Evolutionary conservation across 1,140 invertebrate species (phyloP).

Genomic region (Aphelenchoides fujianensis): DNA sequence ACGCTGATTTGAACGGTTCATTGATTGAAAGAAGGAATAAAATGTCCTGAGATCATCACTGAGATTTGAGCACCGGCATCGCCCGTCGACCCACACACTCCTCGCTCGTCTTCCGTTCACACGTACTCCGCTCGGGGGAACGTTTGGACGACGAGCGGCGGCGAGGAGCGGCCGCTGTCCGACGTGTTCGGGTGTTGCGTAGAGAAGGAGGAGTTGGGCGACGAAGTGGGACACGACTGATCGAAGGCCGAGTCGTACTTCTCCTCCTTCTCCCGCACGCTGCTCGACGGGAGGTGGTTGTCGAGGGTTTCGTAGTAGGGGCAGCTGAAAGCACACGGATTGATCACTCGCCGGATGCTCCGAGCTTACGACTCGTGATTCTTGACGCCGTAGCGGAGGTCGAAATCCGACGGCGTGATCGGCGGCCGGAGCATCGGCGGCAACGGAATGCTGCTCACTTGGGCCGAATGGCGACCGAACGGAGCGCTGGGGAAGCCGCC

Average conservation of each 20-base stretch:
- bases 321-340: neutral
- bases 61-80: neutral
- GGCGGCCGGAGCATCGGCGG: slow-evolving; percentile 16
- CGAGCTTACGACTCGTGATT: neutral
- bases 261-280: neutral
- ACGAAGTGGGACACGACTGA: neutral
- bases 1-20: no score
- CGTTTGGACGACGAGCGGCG: neutral
- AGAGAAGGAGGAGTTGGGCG: slow-evolving; percentile 17
- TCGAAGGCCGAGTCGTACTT: slow-evolving; percentile 22
- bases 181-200: neutral
- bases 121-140: slow-evolving; percentile 7
- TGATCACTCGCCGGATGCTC: neutral
- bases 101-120: neutral
- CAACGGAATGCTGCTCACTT: slow-evolving; percentile 21
- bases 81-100: neutral
- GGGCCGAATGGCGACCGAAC: neutral
- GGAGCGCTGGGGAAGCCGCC: neutral
- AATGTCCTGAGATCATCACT: no score
- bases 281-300: no score
- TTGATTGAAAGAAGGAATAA: no score
- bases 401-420: neutral
- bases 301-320: slow-evolving; percentile 22
- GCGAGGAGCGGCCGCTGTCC: slow-evolving; percentile 8
- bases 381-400: neutral